phyloP scores from a whole-genome alignment of 64 coral and sea anemone genomes.

The Catalaphyllia jardinei region DNA sequence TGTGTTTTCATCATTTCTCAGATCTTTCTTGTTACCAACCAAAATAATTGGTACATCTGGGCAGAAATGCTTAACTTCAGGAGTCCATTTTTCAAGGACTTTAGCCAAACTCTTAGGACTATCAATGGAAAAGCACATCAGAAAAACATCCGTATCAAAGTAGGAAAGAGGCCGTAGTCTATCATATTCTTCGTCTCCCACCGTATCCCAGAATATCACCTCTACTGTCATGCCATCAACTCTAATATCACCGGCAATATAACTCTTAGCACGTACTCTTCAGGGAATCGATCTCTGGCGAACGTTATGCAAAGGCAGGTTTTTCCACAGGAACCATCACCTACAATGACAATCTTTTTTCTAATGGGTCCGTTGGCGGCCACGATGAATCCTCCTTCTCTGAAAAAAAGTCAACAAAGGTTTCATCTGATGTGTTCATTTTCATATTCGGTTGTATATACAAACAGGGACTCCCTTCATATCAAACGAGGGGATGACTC shows the following conservation, averaged over 20 bases:
- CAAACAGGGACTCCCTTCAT: too few relatives aligned
- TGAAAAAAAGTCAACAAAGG: neutral
- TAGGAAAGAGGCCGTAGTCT: slow-evolving; percentile 90
- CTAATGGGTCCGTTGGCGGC: slow-evolving; percentile 57
- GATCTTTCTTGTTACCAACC: slow-evolving; percentile 99
- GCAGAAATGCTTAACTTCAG: slow-evolving; percentile 97
- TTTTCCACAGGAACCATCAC: slow-evolving; percentile 99
- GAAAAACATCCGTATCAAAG: slow-evolving; percentile 82
- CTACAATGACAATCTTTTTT: slow-evolving; percentile 95
- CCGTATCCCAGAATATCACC: slow-evolving; percentile 95
- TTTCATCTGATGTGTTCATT: too few relatives aligned
- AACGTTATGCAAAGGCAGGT: slow-evolving; percentile 89
- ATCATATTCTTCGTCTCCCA: slow-evolving; percentile 87
- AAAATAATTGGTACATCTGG: slow-evolving; percentile 97
- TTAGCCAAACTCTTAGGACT: slow-evolving; percentile 93
- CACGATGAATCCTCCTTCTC: neutral
- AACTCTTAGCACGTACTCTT: slow-evolving; percentile 88
- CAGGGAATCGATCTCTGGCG: slow-evolving; percentile 89
- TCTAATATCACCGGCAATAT: slow-evolving; percentile 89
- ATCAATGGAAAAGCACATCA: slow-evolving; percentile 97
- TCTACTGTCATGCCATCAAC: slow-evolving; percentile 88
- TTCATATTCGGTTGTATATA: too few relatives aligned
- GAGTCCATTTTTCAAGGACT: slow-evolving; percentile 91
- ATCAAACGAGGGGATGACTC: too few relatives aligned
- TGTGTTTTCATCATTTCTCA: slow-evolving; percentile 90